Evolutionary conservation across 2,113 vertebrate genomes (phyloP).

Genomic region (Bettongia penicillata): DNA sequence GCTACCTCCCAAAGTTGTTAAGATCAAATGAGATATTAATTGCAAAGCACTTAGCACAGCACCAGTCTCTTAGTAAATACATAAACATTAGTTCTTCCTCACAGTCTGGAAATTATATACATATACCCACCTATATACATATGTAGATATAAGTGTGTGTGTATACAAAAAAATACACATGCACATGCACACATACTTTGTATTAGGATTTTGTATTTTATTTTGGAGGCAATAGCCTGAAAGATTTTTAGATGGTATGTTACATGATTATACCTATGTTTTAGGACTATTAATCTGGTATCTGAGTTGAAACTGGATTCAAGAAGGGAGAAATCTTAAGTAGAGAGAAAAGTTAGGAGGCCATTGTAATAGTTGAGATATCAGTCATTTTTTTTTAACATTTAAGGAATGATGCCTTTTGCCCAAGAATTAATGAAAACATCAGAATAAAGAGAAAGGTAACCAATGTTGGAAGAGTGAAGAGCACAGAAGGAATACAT

Average conservation of each 20-base stretch:
- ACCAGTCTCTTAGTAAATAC: not conserved
- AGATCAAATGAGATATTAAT: not conserved
- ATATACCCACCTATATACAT: not conserved
- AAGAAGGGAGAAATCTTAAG: not conserved
- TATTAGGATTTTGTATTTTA: not conserved
- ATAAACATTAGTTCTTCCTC: not conserved
- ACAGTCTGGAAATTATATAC: not conserved
- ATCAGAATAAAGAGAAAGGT: not conserved
- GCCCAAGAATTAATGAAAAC: not conserved
- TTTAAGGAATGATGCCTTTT: not conserved
- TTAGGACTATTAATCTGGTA: not conserved
- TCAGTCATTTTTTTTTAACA: not conserved
- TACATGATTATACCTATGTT: not conserved
- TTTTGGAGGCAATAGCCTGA: not conserved
- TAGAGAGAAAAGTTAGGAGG: not conserved
- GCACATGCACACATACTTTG: not conserved
- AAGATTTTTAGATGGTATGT: not conserved
- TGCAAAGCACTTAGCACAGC: not conserved
- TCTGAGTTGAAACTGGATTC: not conserved
- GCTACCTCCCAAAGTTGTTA: not conserved
- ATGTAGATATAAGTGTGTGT: no score
- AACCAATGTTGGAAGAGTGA: no score
- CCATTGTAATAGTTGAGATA: not conserved
- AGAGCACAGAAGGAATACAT: not conserved
- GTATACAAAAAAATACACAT: no score